Base-by-base conservation (phyloP, 1,140 invertebrate genomes). In the Drosophila pseudoananassae region DNA sequence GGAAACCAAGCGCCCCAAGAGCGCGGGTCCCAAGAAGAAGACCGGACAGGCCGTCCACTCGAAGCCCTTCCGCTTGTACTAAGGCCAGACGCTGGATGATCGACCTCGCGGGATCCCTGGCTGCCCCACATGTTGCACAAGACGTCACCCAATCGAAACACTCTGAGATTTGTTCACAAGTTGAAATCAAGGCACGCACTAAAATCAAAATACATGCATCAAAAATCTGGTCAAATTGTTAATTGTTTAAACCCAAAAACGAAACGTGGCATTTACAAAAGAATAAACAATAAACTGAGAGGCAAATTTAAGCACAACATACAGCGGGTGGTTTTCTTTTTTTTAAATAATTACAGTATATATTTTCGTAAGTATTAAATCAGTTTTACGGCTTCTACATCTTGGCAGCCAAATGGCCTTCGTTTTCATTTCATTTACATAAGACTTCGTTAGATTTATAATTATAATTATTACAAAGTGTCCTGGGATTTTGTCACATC, bases 61-160 rank as follows among this genome's bases (percentile, higher is more conserved):
- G 12, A 91, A 89, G 60, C 91, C 91, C 9, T 92, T 92, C 78
- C 87, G 91, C 59, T 76, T 91, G 40, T 92, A 90, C 59, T 92
- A 76, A 76, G 88, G 31, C 36, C 25, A 1, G 23, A 40, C 9
- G 15, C 2, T 10, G 20, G 6, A 27, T 57, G 14, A 45, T 45
- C 52, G 29, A 49, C 57, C 31, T 20, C 2, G 31, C 51, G 52
- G 27, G 43, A 59, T 43, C 15, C 40, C 15, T 17, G 15, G 47
- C 78, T 71, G 64, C 33, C 60, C 54, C 20, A 78, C 54, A 61
- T n/a, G 49, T 49, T 50, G 40, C 75, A 76, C 69, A 14, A 66
- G 50, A 50, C 56, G 66, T 59, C 56, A 71, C 82, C 81, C 65
- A 51, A 70, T 54, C 55, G 51, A 53, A 52, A 78, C 71, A 87